Evolutionary conservation across 2,797 vertebrate genomes (phyloP), one percentile per base, ranked within the genome.

Genomic region (Pipistrellus pygmaeus): DNA sequence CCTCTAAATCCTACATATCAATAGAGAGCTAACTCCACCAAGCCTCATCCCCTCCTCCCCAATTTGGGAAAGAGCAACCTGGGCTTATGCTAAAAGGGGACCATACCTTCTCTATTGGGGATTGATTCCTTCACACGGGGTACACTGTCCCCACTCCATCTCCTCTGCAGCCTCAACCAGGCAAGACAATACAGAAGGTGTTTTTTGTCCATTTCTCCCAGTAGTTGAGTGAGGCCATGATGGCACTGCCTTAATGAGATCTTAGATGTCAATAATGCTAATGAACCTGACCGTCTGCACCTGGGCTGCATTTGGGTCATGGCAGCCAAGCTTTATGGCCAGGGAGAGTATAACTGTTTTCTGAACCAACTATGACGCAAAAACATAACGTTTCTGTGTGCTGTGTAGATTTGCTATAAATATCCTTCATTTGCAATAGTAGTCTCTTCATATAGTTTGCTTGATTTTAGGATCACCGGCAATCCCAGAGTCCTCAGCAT

Each of bases 341-440:
- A 97, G 95, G 96, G 90, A 97, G 97, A 97, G 81, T 95, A 93
- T 68, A 93, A 97, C 93, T 93, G 93, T 97, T 98, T 97, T 97
- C 0, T 93, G 96, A 97, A 98, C 94, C 97, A 97, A 96, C 94
- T 96, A 93, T 92, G 97, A 97, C 95, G 97, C 93, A 86, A 96
- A 95, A 96, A 97, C 91, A 1, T 64, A 91, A 96, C 96, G 95
- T 97, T 80, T 90, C 71, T 95, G 97, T 98, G 98, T 98, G 97
- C 97, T 98, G 96, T 93, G 69, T 95, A 95, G 97, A n/a, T 96
- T 97, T 97, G 97, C 97, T 98, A 98, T 98, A 98, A 98, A 98
- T 98, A 98, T 98, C 98, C 98, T 98, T 98, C 98, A 98, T 98
- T 84, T 97, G 96, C 93, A 98, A 97, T 86, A 98, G 98, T 98